Base-by-base conservation (phyloP, 1,140 invertebrate species). In the Drosophila takahashii region DNA sequence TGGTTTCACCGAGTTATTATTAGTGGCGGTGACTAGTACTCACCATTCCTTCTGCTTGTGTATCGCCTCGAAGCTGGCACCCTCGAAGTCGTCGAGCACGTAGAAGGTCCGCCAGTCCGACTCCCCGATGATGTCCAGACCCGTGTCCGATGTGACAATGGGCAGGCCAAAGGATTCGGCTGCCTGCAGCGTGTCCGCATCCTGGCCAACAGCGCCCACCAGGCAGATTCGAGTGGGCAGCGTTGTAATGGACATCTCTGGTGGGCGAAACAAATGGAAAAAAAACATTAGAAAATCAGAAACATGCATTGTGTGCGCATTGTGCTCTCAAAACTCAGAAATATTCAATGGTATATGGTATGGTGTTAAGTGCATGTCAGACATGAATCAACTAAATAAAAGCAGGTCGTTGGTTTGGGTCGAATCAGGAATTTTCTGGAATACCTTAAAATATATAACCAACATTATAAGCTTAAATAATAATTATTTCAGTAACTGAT, bases 81-180 rank as follows among this genome's bases (percentile, higher is more conserved):
- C 95, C 77, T 96, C 94, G 81, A 96, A 96, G 71, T 95, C 93
- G 48, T 95, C 94, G 47, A 96, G 74, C 70, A 97, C 93, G 92
- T 95, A 97, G 76, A 95, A 94, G 41, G 95, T 96, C 65, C 94
- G 94, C 92, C 93, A 94, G 9, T 92, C 90, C 42, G 92, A 93
- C 73, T 95, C 94, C 7, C 93, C 92, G 45, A 94, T 53, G 90
- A 93, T 93, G 85, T 95, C 95, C 76, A 92, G 66, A 22, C 95
- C 95, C 73, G 93, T 94, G 79, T 94, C 92, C 41, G 95, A 95
- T 62, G 93, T 93, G 22, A 95, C 91, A 71, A 96, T 93, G 66
- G 95, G 94, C 59, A 95, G 92, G 59, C 92, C 93, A 91, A 95
- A 95, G 74, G 93, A 93, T 78, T 95, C 93, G 53, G 95, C 95